Percentiles rank a stretch among this genome's conserved stretches.
Conservation (phyloP, 2,888 invertebrate genomes). For the Kryphioiulus occultus region DNA sequence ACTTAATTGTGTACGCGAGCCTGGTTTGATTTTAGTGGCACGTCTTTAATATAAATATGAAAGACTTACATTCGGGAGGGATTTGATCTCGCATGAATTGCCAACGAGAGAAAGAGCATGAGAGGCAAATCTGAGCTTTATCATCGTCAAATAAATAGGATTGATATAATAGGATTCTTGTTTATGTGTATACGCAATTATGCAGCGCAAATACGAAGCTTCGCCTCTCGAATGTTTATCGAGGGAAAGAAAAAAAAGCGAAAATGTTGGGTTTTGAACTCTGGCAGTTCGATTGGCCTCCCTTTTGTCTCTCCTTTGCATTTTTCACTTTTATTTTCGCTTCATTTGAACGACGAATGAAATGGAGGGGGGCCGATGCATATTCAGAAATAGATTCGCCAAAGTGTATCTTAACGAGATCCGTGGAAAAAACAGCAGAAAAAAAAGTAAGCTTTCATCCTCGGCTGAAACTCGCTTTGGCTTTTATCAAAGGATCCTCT, state of each 20-base stretch:
- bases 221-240: slow-evolving; percentile 7
- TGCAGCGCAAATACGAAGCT: neutral
- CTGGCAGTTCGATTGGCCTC: neutral
- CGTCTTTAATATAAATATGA: slow-evolving; percentile 25
- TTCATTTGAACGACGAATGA: slow-evolving; percentile 23
- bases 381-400: slow-evolving; percentile 41
- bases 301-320: slow-evolving; percentile 9
- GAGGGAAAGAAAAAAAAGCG: neutral
- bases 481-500: neutral
- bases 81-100: slow-evolving; percentile 28
- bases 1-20: slow-evolving; percentile 1
- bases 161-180: slow-evolving; percentile 35
- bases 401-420: slow-evolving; percentile 46
- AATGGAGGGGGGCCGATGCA: neutral
- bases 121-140: slow-evolving; percentile 22
- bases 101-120: neutral
- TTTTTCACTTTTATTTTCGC: slow-evolving; percentile 37
- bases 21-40: neutral
- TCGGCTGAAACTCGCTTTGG: neutral
- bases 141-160: slow-evolving; percentile 24
- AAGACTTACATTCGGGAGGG: neutral
- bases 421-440: neutral
- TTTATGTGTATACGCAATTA: slow-evolving; percentile 30
- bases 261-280: neutral
- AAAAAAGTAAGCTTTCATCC: slow-evolving; percentile 2